Conservation (phyloP, 2,113 vertebrate species). For the Sturnus vulgaris region DNA sequence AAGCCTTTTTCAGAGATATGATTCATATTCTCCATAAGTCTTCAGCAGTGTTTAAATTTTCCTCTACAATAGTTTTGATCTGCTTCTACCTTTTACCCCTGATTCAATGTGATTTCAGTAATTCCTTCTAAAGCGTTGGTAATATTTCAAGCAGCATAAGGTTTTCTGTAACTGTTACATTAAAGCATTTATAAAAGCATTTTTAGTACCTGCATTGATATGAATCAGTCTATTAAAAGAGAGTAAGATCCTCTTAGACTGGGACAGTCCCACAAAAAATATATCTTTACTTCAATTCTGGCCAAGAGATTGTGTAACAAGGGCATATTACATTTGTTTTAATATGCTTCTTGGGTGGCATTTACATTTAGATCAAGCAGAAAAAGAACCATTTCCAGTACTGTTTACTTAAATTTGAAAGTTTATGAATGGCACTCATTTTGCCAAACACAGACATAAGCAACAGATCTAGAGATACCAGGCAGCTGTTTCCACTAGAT, state of each 20-base stretch:
- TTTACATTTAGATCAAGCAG: neutral
- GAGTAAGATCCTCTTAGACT: neutral
- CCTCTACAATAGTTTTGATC: neutral
- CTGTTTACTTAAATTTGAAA: neutral
- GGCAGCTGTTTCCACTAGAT: neutral
- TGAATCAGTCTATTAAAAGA: neutral
- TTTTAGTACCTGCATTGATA: neutral
- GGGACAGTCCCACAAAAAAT: neutral
- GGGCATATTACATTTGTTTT: neutral
- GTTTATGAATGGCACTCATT: neutral
- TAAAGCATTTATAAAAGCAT: neutral
- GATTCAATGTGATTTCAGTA: neutral
- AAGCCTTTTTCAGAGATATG: neutral
- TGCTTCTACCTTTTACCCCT: neutral
- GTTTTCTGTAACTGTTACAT: neutral
- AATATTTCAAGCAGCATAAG: neutral
- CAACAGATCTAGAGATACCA: neutral
- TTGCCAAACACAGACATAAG: neutral
- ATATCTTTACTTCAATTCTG: neutral
- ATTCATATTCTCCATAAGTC: neutral
- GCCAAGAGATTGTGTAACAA: neutral
- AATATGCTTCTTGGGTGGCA: neutral
- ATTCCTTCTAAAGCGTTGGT: neutral
- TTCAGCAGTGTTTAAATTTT: neutral
- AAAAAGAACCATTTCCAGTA: neutral